Base-by-base conservation (phyloP, 2,113 vertebrate genomes). In the Salvator merianae region DNA sequence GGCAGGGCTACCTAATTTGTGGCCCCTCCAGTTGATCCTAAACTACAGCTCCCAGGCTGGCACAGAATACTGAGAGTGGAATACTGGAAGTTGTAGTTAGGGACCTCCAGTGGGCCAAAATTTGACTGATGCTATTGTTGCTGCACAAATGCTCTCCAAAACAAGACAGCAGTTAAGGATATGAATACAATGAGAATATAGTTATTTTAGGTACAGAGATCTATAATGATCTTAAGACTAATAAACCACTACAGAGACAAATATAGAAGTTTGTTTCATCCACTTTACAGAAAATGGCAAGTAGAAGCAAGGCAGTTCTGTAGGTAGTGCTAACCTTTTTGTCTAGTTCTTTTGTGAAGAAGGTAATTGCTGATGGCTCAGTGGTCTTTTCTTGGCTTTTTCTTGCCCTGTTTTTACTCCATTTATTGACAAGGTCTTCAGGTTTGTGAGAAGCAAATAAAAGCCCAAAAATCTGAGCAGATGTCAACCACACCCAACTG, bases 401-500 rank as follows among this genome's bases (percentile, higher is more conserved):
- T 34, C 43, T 83, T 70, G 65, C n/a, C 72, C 88, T 90, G 4
- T 90, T 91, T 74, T 91, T 86, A 16, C 84, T 96, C 97, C 97
- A 97, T 32, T 90, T 87, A 36, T 88, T 84, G n/a, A 98, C 88
- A 89, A 99, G 96, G 79, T 98, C 95, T 86, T 99, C 97, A 0
- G 97, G 97, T 69, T 95, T 96, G 71, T 97, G 96, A 70, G 96
- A 94, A 1, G 98, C 98, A 86, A 99, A 99, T 87, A 99, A 93
- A 92, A 98, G 94, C 5, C 99, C 99, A 68, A 99, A 99, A 55
- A 98, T 95, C 95, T 99, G 98, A 14, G 98, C 97, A 38, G 98
- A 96, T 0, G 97, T 99, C 86, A 99, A 94, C 98, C 99, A 99
- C 70, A 99, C 98, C 98, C 98, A 99, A 92, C 91, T 98, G 90